Base-by-base conservation (phyloP, 2,797 vertebrate genomes). In the Hirundo rustica region DNA sequence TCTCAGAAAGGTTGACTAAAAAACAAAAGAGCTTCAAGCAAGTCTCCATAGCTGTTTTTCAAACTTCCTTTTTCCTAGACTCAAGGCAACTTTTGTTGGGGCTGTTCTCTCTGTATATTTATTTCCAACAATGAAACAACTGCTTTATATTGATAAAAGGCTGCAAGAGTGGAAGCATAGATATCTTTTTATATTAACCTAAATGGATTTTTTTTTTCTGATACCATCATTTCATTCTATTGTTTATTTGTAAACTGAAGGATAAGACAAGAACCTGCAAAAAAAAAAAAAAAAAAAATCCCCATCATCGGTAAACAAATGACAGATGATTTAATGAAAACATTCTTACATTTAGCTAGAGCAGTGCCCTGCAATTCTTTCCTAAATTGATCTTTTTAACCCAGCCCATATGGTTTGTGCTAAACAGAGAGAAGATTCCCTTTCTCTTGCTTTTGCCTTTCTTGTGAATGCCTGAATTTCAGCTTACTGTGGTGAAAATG, bases 241-340 rank as follows among this genome's bases (percentile, higher is more conserved):
- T 58, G 7, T 6, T n/a, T 47, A 38, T 16, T 44, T 47, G 7
- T 6, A 29, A 51, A 54, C 8, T 44, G 47, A 82, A 87, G 89
- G 34, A 38, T 30, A n/a, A 80, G 40, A 3, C 9, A 71, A 79
- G 23, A 57, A 42, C 11, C 6, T 38, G 8, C 7, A 54, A 53
- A 71, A 91, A 72, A n/a, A n/a, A 30, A 0, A 42, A 6, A 30
- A 0, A 42, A 6, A n/a, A 30, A 0, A 42, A 6, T 16, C 0
- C 16, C 13, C 23, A 47, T 32, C 1, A 65, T 1, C 11, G 38
- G 3, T n/a, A 22, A 72, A 3, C 16, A 82, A 65, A 78, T 68
- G 45, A 38, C 22, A 81, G 16, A 23, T 40, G 2, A 48, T 57
- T 87, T 72, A 7, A 50, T 72, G 17, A 64, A 80, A 66, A 5